Evolutionary conservation across 2,888 invertebrate genomes (phyloP).

Genomic region (Lamellibrachia satsuma): DNA sequence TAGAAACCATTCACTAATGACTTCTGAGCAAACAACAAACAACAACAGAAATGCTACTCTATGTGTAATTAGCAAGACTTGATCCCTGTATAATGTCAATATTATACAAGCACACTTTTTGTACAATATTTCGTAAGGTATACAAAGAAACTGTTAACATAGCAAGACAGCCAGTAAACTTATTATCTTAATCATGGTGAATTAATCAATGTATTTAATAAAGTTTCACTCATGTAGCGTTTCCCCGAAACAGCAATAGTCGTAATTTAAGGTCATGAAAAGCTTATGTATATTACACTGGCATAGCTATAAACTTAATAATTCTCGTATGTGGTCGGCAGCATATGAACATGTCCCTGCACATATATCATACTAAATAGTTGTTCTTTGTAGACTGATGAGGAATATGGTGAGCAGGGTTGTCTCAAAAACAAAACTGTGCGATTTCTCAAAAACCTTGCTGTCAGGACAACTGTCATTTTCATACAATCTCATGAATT

Average conservation of each 20-base stretch:
- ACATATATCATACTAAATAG: background rate
- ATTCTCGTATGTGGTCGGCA: background rate
- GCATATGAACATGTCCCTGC: background rate
- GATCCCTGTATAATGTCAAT: background rate
- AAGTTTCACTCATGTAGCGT: background rate
- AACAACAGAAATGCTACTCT: background rate
- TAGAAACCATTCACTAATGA: background rate
- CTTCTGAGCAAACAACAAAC: background rate
- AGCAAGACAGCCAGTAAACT: background rate
- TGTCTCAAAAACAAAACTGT: background rate
- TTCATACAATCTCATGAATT: background rate
- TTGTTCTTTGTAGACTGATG: background rate
- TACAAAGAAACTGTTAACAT: background rate
- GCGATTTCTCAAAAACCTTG: background rate
- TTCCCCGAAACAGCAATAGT: no score
- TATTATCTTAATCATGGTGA: background rate
- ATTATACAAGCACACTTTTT: background rate
- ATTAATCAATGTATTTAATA: background rate
- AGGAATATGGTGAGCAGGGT: background rate
- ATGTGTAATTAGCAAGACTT: background rate
- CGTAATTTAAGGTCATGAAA: no score
- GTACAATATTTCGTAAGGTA: background rate
- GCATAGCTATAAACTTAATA: background rate
- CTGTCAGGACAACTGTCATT: background rate
- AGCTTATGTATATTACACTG: no score